Conservation (phyloP, 2,888 invertebrate species). For the Sympetrum striolatum region DNA sequence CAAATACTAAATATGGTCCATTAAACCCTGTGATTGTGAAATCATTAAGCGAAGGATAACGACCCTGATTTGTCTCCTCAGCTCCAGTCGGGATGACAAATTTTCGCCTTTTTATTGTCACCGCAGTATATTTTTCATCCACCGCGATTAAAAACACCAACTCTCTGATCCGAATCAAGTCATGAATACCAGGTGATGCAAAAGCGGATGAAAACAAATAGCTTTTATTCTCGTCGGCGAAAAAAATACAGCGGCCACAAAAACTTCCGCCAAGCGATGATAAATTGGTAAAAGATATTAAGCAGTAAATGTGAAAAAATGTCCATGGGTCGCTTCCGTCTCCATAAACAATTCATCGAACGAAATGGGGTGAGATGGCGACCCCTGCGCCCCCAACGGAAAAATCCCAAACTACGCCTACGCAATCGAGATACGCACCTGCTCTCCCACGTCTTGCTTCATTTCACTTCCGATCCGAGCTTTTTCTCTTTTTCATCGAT, state of each 20-base stretch:
- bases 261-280: not conserved
- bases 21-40: too few species aligned
- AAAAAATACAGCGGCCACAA: not conserved
- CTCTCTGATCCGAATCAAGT: not conserved
- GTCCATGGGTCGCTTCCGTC: not conserved
- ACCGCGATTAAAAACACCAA: not conserved
- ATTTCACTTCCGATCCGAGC: not conserved
- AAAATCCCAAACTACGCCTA: not conserved
- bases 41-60: too few species aligned
- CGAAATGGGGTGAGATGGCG: not conserved
- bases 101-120: too few species aligned
- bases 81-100: too few species aligned
- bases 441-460: not conserved
- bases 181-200: not conserved
- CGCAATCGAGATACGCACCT: conserved; percentile 17
- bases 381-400: not conserved
- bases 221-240: not conserved
- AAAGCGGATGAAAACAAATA: not conserved
- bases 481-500: not conserved
- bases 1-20: too few species aligned
- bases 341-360: not conserved
- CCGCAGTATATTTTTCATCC: not conserved
- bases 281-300: not conserved
- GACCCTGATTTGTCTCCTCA: too few species aligned
- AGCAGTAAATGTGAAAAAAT: not conserved